Base-by-base conservation (phyloP, 2,888 invertebrate species). In the Drosophila kambysellisi region DNA sequence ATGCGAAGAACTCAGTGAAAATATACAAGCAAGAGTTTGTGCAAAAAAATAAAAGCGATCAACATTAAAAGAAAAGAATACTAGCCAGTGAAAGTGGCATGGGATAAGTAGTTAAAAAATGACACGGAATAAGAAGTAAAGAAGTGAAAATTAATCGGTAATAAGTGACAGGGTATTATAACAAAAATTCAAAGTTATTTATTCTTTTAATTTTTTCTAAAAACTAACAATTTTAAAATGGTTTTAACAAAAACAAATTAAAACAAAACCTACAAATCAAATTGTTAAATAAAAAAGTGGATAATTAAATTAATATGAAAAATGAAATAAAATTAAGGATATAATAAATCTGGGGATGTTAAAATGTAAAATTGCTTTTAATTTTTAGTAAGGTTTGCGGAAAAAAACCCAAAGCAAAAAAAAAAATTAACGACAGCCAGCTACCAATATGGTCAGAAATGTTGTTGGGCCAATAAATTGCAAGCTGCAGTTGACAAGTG, bases 401-500 rank as follows among this genome's bases (percentile, higher is more conserved):
- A n/a, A 43, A 25, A 25, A 20, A 20, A 15, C 25, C 0, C 25
- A 46, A 15, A 25, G 15, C 25, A 25, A 25, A 15, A 15, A 46
- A 46, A 25, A 46, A 46, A 15, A 25, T 54, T 39, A 29, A 20
- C 12, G 15, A 1, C 17, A 53, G 32, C 15, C 4, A 20, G 39
- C 25, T 20, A 56, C 65, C 35, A 58, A 68, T 53, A 48, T 60
- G 33, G 52, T 51, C 35, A 35, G 50, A 59, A 63, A 68, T 63
- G 61, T 56, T 67, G 62, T 41, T 50, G 29, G 62, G 46, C 50
- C 50, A 58, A 69, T 69, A 77, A 71, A 61, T 70, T 71, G 61
- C 63, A 43, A 46, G 52, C 56, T 61, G 56, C 60, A 63, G 61
- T 73, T 87, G 88, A 84, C 89, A 86, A 76, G 75, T 69, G 39